Evolutionary conservation across 2,113 vertebrate genomes (phyloP).

Genomic region (Camarhynchus parvulus): DNA sequence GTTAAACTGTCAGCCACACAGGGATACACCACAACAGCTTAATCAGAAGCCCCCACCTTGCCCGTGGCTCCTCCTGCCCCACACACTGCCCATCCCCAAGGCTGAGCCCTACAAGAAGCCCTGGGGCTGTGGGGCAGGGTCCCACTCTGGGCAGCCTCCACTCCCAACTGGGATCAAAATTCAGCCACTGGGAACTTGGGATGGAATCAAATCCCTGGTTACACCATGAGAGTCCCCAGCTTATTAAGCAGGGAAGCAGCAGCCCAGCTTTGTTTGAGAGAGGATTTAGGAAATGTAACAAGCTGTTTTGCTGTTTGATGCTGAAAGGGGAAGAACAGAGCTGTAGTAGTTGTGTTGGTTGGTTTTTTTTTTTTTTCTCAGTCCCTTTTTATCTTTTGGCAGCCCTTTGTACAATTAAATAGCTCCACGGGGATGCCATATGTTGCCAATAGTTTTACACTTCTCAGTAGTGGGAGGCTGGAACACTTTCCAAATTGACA

Average conservation of each 20-base stretch:
- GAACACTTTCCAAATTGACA: conserved; percentile 72
- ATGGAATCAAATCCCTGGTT: background rate
- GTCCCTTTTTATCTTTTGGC: conserved; percentile 71
- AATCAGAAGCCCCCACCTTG: background rate
- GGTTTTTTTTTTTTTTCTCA: background rate
- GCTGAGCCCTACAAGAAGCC: background rate
- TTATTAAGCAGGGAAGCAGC: background rate
- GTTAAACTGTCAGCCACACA: too few relatives aligned
- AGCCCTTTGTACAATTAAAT: conserved; percentile 73
- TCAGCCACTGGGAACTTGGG: background rate
- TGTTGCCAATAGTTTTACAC: conserved; percentile 76
- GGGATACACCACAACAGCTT: too few relatives aligned
- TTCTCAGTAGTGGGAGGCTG: conserved; percentile 72
- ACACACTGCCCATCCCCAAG: background rate
- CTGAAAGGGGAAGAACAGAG: conserved; percentile 45
- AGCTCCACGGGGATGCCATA: conserved; percentile 73
- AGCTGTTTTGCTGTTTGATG: conserved; percentile 53
- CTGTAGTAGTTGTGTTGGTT: conserved; percentile 20
- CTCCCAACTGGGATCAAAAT: background rate
- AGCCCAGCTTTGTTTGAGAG: conserved; percentile 14
- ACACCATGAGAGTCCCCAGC: background rate
- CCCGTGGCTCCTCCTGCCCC: background rate
- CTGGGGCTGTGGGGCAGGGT: background rate
- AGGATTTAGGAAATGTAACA: conserved; percentile 58
- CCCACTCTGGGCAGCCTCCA: rapidly evolving